These are phyloP conservation scores for Drosophila recens DNA, from an alignment of 2,888 invertebrate genomes.

Conservation along the genomic window DNA sequence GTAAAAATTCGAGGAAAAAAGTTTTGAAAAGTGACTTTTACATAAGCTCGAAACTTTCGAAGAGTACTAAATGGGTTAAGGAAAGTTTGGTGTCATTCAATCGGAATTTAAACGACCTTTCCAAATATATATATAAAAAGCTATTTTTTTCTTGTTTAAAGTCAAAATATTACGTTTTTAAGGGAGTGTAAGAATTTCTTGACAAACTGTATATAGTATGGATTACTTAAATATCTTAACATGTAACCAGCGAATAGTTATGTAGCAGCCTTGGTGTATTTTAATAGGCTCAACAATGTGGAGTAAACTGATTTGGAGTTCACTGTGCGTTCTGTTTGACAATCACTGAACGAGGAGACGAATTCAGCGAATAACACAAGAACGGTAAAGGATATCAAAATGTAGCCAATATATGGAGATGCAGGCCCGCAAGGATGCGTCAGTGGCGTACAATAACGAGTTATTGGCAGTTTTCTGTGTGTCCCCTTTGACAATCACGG, in stretches of 20 bases:
- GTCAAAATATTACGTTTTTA: no score
- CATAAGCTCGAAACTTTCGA: no score
- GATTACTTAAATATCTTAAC: not conserved
- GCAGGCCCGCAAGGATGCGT: conserved; percentile 61
- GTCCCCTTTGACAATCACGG: conserved; percentile 84
- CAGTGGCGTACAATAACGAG: conserved; percentile 79
- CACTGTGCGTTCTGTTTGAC: conserved; percentile 84
- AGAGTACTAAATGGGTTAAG: no score
- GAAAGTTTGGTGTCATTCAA: no score
- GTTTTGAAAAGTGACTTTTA: no score
- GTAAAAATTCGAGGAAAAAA: no score
- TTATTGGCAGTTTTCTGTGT: conserved; percentile 77
- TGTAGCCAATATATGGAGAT: conserved; percentile 83
- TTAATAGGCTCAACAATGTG: conserved; percentile 35
- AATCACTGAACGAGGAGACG: conserved; percentile 55
- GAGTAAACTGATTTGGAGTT: conserved; percentile 40
- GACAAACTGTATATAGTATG: no score
- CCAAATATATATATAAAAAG: no score
- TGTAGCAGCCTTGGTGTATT: conserved; percentile 23
- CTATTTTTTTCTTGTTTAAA: no score
- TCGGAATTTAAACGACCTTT: no score
- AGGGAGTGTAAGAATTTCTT: no score
- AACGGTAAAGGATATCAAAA: conserved; percentile 53
- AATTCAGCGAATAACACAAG: conserved; percentile 83
- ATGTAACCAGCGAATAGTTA: conserved; percentile 39